A percentile compares a stretch with the other conserved stretches of the same genome.
Evolutionary conservation across 2,888 invertebrate genomes (phyloP).

Genomic region (Aphidius colemani): DNA sequence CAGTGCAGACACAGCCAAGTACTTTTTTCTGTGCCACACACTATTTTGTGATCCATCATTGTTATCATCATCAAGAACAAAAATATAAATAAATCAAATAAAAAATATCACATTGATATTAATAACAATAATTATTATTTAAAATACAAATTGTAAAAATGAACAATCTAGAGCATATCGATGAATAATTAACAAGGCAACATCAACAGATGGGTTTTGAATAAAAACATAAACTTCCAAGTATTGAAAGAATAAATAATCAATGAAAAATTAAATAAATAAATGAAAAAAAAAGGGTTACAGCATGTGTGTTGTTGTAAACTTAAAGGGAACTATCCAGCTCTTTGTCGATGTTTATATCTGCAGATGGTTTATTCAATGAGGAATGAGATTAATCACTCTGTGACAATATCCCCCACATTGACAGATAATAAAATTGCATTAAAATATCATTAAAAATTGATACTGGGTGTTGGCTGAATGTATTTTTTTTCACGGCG

Average conservation of each 20-base stretch:
- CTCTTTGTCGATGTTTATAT: background rate
- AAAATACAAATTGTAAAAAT: background rate
- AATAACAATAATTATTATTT: too few species aligned
- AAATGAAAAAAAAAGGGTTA: background rate
- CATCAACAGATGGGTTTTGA: background rate
- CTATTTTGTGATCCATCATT: slow-evolving; percentile 52
- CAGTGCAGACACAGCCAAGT: slow-evolving; percentile 81
- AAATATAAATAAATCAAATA: slow-evolving; percentile 3
- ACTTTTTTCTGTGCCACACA: slow-evolving; percentile 69
- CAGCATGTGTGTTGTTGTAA: slow-evolving; percentile 28
- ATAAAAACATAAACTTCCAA: background rate
- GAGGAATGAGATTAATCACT: background rate
- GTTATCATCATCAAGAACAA: background rate
- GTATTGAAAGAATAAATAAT: too few species aligned
- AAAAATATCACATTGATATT: too few species aligned
- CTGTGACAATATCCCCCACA: background rate
- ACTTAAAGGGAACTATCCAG: slow-evolving; percentile 9
- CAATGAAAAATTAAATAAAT: background rate
- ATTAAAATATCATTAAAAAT: background rate
- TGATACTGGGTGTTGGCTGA: background rate
- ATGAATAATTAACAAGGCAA: too few species aligned
- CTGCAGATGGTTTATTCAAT: slow-evolving; percentile 8
- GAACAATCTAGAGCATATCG: background rate
- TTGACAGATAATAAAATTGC: too few species aligned
- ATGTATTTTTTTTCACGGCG: background rate